phyloP scores from a whole-genome alignment of 37 sponge, comb jelly and placozoan genomes.

The Haliclona indistincta region DNA sequence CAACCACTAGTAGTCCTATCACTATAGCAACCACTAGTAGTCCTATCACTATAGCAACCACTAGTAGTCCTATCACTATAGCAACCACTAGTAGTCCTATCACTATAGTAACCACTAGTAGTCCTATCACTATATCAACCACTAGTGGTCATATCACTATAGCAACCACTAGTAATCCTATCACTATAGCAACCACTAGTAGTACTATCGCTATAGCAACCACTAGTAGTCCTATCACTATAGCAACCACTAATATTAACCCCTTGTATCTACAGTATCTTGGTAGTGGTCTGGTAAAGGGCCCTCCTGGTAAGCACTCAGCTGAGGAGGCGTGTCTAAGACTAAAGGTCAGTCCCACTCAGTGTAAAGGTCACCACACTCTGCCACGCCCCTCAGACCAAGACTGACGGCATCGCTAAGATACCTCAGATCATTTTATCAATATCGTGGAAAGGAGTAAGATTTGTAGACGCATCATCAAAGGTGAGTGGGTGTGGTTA shows the following conservation, averaged over 20 bases:
- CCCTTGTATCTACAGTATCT: slow-evolving; percentile 52
- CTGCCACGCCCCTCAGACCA: slow-evolving; percentile 25
- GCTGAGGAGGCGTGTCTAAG: slow-evolving; percentile 67
- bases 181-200: too few relatives aligned
- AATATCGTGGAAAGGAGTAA: slow-evolving; percentile 80
- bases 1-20: background rate
- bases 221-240: background rate
- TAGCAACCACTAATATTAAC: background rate
- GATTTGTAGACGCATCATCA: slow-evolving; percentile 49
- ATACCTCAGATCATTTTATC: slow-evolving; percentile 73
- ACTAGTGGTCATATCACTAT: too few relatives aligned
- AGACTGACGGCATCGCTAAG: slow-evolving; percentile 51
- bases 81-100: too few relatives aligned
- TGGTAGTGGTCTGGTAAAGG: slow-evolving; percentile 64
- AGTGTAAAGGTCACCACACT: background rate
- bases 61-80: too few relatives aligned
- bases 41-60: background rate
- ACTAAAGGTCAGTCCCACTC: slow-evolving; percentile 46
- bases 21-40: background rate
- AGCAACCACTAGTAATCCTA: too few relatives aligned
- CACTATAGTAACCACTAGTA: too few relatives aligned
- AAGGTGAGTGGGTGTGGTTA: slow-evolving; percentile 28
- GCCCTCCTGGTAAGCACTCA: slow-evolving; percentile 44
- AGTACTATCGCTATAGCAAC: too few relatives aligned
- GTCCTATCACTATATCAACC: too few relatives aligned